Base-by-base conservation (phyloP, 1,140 invertebrate genomes). In the Thrips palmi region DNA sequence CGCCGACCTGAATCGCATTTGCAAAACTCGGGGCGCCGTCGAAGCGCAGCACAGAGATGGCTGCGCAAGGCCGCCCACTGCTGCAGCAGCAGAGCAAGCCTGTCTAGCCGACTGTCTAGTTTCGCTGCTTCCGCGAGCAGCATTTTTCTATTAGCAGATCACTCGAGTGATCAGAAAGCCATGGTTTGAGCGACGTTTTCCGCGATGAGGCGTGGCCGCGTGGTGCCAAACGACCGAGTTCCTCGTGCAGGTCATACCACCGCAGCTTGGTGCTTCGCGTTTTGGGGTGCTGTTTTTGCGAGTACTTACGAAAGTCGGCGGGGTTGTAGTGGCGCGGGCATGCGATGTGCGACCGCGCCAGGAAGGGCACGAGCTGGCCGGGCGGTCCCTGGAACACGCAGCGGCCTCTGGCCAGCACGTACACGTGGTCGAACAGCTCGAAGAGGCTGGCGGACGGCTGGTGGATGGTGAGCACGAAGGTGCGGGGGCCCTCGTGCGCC, bases 291-390 rank as follows among this genome's bases (percentile, higher is more conserved):
- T 33, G 4, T 8, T 20, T 19, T 35, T 6, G 8, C 5, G 18
- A 15, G 14, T 32, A 27, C 41, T 47, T 42, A 51, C 49, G 43
- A 34, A 35, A 87, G 60, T 88, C 84, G 27, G 82, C 78, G 11
- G 83, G 82, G 49, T 85, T 89, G 52, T 86, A 74, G 47, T 79
- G 77, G 15, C 64, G 62, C 2, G 83, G 84, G 52, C 84, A 88
- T 2, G 67, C 56, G 2, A 82, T 52, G 6, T 70, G 67, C 11
- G 72, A 63, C 11, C 61, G 56, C 2, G 62, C 54, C 30, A 86
- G 57, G 53, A 80, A 82, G 2, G 78, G 71, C 5, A 87, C 67
- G 27, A 86, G 63, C 3, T 70, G 64, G 1, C 56, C 46, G 0
- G 73, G 66, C 8, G 67, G 65, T 10, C 85, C 84, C 48, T 81